Evolutionary conservation across 1,140 invertebrate genomes (phyloP).

Genomic region (Orussus abietinus): DNA sequence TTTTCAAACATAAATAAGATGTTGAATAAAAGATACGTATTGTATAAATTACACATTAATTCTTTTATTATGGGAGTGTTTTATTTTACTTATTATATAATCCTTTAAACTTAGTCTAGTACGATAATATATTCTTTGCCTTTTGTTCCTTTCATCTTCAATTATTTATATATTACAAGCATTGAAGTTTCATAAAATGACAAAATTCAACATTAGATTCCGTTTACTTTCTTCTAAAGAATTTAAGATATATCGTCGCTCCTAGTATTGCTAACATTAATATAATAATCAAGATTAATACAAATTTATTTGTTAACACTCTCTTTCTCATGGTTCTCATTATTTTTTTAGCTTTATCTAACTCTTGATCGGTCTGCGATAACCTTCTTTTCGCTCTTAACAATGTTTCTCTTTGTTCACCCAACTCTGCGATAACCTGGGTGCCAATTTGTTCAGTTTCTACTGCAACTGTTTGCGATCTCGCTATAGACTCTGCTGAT

Average conservation of each 20-base stretch:
- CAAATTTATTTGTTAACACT: constrained; percentile 66
- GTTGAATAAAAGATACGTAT: no score
- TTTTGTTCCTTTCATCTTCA: constrained; percentile 3
- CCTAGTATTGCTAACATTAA: constrained; percentile 61
- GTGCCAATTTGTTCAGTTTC: constrained; percentile 77
- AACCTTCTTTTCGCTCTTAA: constrained; percentile 59
- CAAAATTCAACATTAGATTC: no score
- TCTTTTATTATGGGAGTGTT: no score
- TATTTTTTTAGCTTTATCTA: constrained; percentile 58
- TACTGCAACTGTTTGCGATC: constrained; percentile 69
- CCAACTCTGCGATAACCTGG: constrained; percentile 68
- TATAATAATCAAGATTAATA: constrained; percentile 65
- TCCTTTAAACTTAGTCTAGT: no score
- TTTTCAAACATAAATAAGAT: constrained; percentile 64
- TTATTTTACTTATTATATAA: constrained; percentile 14
- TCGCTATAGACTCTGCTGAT: constrained; percentile 62
- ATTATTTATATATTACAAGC: neutral
- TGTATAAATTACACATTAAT: no score
- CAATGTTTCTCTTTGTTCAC: constrained; percentile 62
- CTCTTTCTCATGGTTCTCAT: constrained; percentile 60
- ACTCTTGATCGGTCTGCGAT: constrained; percentile 60
- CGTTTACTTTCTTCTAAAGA: constrained; percentile 45
- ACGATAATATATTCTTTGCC: no score
- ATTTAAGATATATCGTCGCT: constrained; percentile 59
- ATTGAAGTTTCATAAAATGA: constrained; percentile 2